Evolutionary conservation across 2,797 vertebrate genomes (phyloP), one percentile per base, ranked within the genome.

Genomic region (Galago senegalensis): DNA sequence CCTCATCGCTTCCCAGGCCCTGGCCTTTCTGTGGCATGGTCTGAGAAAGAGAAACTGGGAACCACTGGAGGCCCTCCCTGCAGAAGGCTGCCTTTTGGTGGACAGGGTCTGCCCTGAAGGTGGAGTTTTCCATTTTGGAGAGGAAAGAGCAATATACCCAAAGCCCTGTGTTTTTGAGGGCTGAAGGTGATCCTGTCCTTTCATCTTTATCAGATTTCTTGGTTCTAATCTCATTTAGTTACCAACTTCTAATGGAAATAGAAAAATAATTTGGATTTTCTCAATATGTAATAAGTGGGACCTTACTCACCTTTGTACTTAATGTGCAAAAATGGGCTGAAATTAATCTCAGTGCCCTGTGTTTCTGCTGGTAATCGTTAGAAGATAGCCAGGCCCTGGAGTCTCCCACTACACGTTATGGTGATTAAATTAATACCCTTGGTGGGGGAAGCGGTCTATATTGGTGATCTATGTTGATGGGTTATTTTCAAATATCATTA

Each of bases 401-500:
- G 94, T 75, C 16, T 31, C n/a, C 7, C 31, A 46, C 8, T 8
- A n/a, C 13, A 7, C 25, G 1, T 63, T 67, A 63, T 6, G 17
- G 72, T 20, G 21, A 53, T 23, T 56, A 82, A 85, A 85, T 81
- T 10, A 67, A 63, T 53, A 34, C 6, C 34, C 16, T 8, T 69
- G 12, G 53, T 67, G 2, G 11, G 20, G 3, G 27, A 18, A 37
- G 8, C 5, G 5, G 4, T 43, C 49, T 31, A 25, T 60, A 40
- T 23, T 69, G 67, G 46, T 46, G 27, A 61, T 5, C 14, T 58
- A 18, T 25, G 7, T 21, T 60, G 29, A 61, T 72, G 61, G 12
- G 4, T 17, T 89, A 27, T 67, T 91, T 87, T 92, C 69, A 90
- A 79, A 85, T 43, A 65, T 61, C 82, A 69, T 60, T 82, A 29